phyloP scores from a whole-genome alignment of 2,113 vertebrate genomes.

The Pangasianodon hypophthalmus region DNA sequence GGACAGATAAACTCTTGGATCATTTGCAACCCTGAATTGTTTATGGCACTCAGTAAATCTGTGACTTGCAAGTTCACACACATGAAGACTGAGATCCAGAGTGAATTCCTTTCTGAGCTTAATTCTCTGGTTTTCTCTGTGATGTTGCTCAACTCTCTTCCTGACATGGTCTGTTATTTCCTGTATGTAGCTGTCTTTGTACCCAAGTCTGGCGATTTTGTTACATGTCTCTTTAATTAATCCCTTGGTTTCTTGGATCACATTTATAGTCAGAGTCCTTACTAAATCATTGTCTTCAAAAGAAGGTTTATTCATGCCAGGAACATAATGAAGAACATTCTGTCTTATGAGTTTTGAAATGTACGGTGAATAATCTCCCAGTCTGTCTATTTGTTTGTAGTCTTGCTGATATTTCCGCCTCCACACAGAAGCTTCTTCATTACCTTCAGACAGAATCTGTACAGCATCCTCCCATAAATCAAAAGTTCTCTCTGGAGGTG shows the following conservation, averaged over 20 bases:
- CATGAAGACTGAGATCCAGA: slow-evolving; percentile 48
- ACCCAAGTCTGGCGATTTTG: slow-evolving; percentile 23
- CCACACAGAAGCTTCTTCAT: slow-evolving; percentile 9
- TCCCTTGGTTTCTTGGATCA: background rate
- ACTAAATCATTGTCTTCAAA: background rate
- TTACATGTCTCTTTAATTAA: background rate
- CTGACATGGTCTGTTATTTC: slow-evolving; percentile 62
- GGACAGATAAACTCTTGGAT: slow-evolving; percentile 59
- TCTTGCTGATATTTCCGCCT: background rate
- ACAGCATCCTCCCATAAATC: slow-evolving; percentile 54
- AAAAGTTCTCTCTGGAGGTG: background rate
- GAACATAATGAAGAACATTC: background rate
- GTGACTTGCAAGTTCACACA: slow-evolving; percentile 46
- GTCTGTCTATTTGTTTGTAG: background rate
- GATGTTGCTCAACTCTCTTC: background rate
- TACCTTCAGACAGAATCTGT: slow-evolving; percentile 51
- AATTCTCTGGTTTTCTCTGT: slow-evolving; percentile 25
- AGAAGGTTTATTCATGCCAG: background rate
- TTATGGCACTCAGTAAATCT: slow-evolving; percentile 61
- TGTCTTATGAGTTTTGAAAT: background rate
- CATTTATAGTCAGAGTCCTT: slow-evolving; percentile 34
- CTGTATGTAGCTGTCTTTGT: slow-evolving; percentile 46
- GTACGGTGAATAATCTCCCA: background rate
- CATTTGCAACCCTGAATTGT: slow-evolving; percentile 62
- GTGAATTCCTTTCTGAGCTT: slow-evolving; percentile 45